These are phyloP conservation scores for Drosophila saltans DNA, from an alignment of 1,140 invertebrate species.

Conservation along the genomic window DNA sequence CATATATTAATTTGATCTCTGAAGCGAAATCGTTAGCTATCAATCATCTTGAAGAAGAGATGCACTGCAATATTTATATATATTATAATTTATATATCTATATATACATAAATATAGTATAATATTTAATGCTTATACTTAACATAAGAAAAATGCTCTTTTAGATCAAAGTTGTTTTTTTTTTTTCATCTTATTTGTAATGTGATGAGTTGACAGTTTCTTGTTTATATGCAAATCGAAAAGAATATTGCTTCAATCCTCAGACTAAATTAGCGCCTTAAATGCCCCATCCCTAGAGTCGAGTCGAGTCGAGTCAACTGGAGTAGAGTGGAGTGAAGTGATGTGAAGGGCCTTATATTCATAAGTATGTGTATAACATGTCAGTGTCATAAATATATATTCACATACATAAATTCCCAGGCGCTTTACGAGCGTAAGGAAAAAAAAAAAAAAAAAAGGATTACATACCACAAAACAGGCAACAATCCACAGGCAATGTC, in stretches of 20 bases:
- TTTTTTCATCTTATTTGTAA: neutral
- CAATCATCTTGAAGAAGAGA: too few species aligned
- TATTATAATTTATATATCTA: too few species aligned
- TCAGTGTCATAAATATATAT: conserved; percentile 48
- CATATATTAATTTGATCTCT: too few species aligned
- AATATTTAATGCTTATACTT: too few species aligned
- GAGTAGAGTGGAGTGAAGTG: neutral
- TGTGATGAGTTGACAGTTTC: conserved; percentile 21
- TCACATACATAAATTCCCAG: conserved; percentile 42
- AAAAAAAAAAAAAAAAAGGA: conserved; percentile 41
- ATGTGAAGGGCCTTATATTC: conserved; percentile 20
- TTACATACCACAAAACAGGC: conserved; percentile 62
- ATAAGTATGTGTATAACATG: conserved; percentile 34
- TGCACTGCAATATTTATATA: too few species aligned
- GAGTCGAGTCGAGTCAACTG: too few species aligned
- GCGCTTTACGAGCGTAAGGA: conserved; percentile 46
- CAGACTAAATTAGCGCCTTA: conserved; percentile 56
- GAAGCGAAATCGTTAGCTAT: too few species aligned
- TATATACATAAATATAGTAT: too few species aligned
- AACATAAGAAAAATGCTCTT: neutral
- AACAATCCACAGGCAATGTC: conserved; percentile 19
- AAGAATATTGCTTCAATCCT: conserved; percentile 24
- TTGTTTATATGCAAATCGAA: conserved; percentile 36
- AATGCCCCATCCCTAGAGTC: conserved; percentile 9
- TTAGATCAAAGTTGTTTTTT: conserved; percentile 7